These are phyloP conservation scores for Salvator merianae DNA, from an alignment of 2,113 vertebrate genomes.

Conservation along the genomic window DNA sequence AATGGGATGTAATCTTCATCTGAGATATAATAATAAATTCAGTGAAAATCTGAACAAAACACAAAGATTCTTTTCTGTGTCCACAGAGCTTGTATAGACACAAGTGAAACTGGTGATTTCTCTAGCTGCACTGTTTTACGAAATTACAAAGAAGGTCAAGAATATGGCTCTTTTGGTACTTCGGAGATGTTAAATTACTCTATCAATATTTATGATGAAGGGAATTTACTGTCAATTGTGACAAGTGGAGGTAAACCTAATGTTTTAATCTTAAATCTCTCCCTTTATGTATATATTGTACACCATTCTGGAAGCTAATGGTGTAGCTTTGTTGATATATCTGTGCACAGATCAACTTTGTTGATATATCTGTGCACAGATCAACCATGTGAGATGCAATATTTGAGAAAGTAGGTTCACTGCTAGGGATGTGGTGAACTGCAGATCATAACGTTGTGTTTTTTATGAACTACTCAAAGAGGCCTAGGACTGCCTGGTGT, in stretches of 20 bases:
- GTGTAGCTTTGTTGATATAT: background rate
- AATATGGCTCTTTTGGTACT: constrained; percentile 90
- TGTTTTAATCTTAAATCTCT: background rate
- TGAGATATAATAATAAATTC: too few species aligned
- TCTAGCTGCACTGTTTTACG: constrained; percentile 82
- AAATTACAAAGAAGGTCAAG: constrained; percentile 90
- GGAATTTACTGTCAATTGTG: constrained; percentile 94
- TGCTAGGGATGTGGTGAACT: too few species aligned
- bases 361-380: too few species aligned
- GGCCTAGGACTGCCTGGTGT: too few species aligned
- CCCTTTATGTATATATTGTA: too few species aligned
- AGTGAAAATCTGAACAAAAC: background rate
- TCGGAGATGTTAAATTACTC: constrained; percentile 98
- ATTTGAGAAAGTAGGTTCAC: too few species aligned
- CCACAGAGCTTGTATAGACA: constrained; percentile 91
- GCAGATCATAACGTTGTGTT: too few species aligned
- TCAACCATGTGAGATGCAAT: too few species aligned
- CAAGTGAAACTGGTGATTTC: constrained; percentile 89
- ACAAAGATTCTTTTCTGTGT: constrained; percentile 27
- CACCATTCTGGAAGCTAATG: background rate
- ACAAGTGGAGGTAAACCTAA: constrained; percentile 91
- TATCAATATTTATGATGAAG: constrained; percentile 94
- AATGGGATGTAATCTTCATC: too few species aligned
- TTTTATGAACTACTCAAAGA: too few species aligned
- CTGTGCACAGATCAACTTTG: background rate